Evolutionary conservation across 2,888 invertebrate genomes (phyloP).

Genomic region (Gari tellinella): DNA sequence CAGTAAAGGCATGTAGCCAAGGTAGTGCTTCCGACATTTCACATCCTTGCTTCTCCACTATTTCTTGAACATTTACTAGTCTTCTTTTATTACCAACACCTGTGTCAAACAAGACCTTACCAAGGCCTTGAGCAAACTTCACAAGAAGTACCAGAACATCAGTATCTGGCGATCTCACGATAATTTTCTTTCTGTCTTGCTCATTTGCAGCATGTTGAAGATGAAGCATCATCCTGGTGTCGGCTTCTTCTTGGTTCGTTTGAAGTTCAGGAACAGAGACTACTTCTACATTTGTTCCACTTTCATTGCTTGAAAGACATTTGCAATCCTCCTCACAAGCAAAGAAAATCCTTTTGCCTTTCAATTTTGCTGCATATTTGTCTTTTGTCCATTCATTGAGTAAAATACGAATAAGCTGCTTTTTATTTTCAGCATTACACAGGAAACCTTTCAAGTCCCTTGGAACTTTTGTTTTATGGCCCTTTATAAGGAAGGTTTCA

Average conservation of each 20-base stretch:
- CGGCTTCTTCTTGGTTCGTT: constrained; percentile 36
- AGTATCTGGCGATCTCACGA: constrained; percentile 50
- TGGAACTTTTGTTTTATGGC: constrained; percentile 22
- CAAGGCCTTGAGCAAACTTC: constrained; percentile 8
- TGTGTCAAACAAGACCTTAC: constrained; percentile 38
- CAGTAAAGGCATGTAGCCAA: no score
- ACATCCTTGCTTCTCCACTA: constrained; percentile 7
- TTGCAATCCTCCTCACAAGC: constrained; percentile 12
- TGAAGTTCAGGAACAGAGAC: neutral
- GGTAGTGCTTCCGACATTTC: no score
- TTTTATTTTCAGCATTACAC: constrained; percentile 36
- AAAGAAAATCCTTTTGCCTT: neutral
- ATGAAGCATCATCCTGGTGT: constrained; percentile 33
- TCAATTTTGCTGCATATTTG: constrained; percentile 8
- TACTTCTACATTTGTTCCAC: neutral
- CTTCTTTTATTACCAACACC: constrained; percentile 38
- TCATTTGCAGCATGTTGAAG: neutral
- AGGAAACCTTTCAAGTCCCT: constrained; percentile 32
- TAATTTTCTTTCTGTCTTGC: constrained; percentile 7
- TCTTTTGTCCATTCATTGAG: constrained; percentile 17
- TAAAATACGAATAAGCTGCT: constrained; percentile 13
- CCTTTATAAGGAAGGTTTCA: constrained; percentile 3
- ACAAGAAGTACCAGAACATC: constrained; percentile 38
- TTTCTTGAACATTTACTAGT: constrained; percentile 27
- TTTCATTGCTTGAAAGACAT: constrained; percentile 12